Base-by-base conservation (phyloP, 2,113 vertebrate genomes). In the Orycteropus afer region DNA sequence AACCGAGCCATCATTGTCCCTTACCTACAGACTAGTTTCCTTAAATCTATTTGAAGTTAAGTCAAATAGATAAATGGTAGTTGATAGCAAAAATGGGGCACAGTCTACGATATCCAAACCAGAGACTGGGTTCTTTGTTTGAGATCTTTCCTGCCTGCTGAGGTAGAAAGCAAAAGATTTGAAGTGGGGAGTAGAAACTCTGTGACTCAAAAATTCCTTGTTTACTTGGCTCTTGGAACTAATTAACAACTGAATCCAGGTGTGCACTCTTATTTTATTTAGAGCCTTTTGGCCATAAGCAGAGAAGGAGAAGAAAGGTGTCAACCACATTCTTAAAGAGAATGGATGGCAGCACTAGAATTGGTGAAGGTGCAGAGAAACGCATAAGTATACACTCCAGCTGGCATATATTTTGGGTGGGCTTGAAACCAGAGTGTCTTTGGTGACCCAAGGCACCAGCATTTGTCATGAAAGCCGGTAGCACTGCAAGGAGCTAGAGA, bases 151-250 rank as follows among this genome's bases (percentile, higher is more conserved):
- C 45, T 59, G 84, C 57, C 79, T 89, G 74, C 37, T 74, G 83
- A 93, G 69, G 65, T 37, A 93, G 83, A 42, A 82, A 49, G 53
- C 49, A 69, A 69, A 73, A 71, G 61, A 12, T 57, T 45, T 7
- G 61, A 82, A 76, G 40, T 27, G 10, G 15, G 55, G n/a, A 15
- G 22, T 3, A 71, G 71, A 87, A 93, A 93, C 57, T 9, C 78
- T 55, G 40, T 71, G 86, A 95, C 86, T 94, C 95, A 93, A 73
- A 96, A 87, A 87, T 93, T 92, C 90, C 86, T 90, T 93, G 78
- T 88, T 96, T 94, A 87, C 89, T 90, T 94, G 78, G 86, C 55
- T 89, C 51, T 87, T 59, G 49, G 45, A 84, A 22, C 63, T 86
- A 69, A 93, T 32, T 53, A 84, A 76, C 93, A 97, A 91, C 67